Conservation (phyloP, 2,797 vertebrate genomes). For the Nannoperca obscura region DNA sequence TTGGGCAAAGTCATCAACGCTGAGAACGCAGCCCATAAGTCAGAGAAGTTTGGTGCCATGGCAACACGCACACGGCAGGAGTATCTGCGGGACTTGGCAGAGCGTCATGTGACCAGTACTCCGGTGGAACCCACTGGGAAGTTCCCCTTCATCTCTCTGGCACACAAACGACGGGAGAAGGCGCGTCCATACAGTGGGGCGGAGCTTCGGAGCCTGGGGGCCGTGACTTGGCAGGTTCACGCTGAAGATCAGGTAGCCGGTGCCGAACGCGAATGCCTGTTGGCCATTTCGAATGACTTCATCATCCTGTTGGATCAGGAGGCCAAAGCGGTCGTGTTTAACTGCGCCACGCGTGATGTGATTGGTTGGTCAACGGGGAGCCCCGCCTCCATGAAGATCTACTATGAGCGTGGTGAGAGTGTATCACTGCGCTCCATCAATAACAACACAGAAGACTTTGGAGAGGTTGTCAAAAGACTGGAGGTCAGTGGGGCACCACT, state of each 20-base stretch:
- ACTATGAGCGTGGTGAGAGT: conserved; percentile 96
- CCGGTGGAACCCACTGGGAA: conserved; percentile 95
- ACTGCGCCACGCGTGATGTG: conserved; percentile 94
- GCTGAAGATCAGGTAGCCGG: conserved; percentile 94
- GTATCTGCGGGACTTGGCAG: conserved; percentile 95
- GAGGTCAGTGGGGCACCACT: conserved; percentile 88
- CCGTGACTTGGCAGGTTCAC: conserved; percentile 92
- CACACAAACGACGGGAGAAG: conserved; percentile 95
- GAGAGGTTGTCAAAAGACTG: conserved; percentile 95
- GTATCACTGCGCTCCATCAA: conserved; percentile 94
- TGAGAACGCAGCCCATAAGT: conserved; percentile 98
- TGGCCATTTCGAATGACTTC: conserved; percentile 95
- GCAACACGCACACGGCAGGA: conserved; percentile 97
- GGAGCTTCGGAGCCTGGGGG: conserved; percentile 93
- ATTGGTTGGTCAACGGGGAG: conserved; percentile 96
- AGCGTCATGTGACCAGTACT: conserved; percentile 96
- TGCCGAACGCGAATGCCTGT: conserved; percentile 92
- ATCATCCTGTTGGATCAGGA: conserved; percentile 94
- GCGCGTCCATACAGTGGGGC: conserved; percentile 92
- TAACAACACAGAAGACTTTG: conserved; percentile 93
- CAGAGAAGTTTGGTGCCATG: conserved; percentile 97
- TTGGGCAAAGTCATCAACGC: conserved; percentile 97
- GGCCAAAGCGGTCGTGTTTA: conserved; percentile 93
- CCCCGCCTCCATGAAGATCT: conserved; percentile 94
- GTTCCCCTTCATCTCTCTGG: conserved; percentile 96